Conservation (phyloP, 37 sponge, comb jelly and placozoan genomes). For the Haliclona indistincta region DNA sequence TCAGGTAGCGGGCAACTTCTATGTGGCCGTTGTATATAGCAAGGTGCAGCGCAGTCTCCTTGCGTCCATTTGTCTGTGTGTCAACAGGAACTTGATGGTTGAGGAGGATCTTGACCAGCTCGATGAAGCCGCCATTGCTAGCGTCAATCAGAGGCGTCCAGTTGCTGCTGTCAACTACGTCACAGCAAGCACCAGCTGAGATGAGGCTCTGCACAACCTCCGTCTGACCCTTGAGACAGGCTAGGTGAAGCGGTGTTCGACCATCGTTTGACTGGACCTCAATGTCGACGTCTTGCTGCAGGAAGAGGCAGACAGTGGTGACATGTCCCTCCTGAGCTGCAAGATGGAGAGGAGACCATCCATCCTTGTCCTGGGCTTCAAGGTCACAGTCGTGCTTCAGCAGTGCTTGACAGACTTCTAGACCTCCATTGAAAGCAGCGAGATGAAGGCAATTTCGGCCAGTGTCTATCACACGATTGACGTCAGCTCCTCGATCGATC, state of each 20-base stretch:
- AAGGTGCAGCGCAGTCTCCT: constrained; percentile 73
- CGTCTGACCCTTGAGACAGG: constrained; percentile 66
- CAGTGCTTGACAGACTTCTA: constrained; percentile 60
- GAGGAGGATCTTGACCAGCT: constrained; percentile 71
- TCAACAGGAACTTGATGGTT: constrained; percentile 69
- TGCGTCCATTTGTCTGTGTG: constrained; percentile 41
- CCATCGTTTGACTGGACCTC: constrained; percentile 68
- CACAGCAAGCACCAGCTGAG: constrained; percentile 47
- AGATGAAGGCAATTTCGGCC: constrained; percentile 72
- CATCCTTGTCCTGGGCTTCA: constrained; percentile 48
- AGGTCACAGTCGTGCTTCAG: constrained; percentile 58
- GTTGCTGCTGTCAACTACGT: constrained; percentile 58
- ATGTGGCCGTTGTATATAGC: constrained; percentile 54
- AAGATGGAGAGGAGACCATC: constrained; percentile 61
- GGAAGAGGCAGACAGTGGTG: constrained; percentile 45
- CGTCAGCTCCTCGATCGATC: constrained; percentile 55
- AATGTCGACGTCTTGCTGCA: constrained; percentile 50
- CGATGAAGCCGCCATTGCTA: constrained; percentile 66
- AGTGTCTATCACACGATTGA: constrained; percentile 48
- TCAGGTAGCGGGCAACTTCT: constrained; percentile 55
- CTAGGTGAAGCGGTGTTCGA: constrained; percentile 61
- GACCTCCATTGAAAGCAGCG: constrained; percentile 67
- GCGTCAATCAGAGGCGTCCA: constrained; percentile 83
- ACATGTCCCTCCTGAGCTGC: constrained; percentile 58
- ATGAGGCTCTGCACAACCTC: constrained; percentile 66